phyloP scores from a whole-genome alignment of 2,113 vertebrate species.

The Menura novaehollandiae region DNA sequence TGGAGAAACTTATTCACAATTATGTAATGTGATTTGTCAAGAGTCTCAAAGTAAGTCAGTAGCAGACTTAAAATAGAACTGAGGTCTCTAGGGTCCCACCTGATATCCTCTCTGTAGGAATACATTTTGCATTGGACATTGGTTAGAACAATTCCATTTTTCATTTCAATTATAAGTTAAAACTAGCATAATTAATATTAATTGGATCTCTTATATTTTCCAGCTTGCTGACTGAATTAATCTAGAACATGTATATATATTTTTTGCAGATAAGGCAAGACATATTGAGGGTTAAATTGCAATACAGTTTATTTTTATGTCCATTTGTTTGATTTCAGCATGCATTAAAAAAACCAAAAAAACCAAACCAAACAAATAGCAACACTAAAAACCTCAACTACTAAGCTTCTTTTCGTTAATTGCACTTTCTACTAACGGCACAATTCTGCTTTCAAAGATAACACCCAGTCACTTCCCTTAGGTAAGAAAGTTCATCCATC shows the following conservation, averaged over 20 bases:
- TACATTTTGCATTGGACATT: not conserved
- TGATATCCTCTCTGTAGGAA: not conserved
- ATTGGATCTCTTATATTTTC: not conserved
- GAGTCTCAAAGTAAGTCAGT: not conserved
- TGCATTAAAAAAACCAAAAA: not conserved
- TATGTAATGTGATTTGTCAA: not conserved
- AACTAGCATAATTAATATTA: not conserved
- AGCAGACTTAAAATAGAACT: not conserved
- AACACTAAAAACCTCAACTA: not conserved
- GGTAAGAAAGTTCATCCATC: not conserved
- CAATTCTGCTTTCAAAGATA: not conserved
- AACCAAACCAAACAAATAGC: not conserved
- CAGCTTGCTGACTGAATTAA: not conserved
- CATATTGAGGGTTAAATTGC: not conserved
- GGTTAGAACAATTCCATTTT: not conserved
- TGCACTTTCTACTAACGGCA: not conserved
- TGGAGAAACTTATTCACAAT: not conserved
- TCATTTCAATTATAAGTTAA: not conserved
- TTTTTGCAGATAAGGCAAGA: not conserved
- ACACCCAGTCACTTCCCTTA: not conserved
- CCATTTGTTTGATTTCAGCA: not conserved
- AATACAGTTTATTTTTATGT: not conserved
- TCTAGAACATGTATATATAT: not conserved
- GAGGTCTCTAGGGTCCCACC: not conserved
- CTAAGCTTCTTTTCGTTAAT: not conserved